Conservation (phyloP, 2,888 invertebrate species). For the Troglohyphantes excavatus region DNA sequence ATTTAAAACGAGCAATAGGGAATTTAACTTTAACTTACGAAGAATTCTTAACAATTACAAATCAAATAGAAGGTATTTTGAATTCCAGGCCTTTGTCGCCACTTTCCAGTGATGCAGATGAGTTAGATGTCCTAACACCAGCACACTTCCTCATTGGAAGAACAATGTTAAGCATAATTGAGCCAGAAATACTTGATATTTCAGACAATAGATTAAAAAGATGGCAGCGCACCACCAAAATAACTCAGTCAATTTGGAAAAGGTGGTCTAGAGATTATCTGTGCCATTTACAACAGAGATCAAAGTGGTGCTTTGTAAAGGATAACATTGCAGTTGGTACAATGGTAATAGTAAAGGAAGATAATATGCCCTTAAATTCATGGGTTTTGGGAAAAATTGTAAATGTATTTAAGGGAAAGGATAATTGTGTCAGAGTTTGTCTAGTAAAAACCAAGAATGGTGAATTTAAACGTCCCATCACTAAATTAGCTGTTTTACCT, state of each 20-base stretch:
- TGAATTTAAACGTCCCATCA: not conserved
- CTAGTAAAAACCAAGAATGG: not conserved
- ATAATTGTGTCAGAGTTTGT: conserved; percentile 2
- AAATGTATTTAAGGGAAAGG: conserved; percentile 9
- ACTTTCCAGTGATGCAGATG: conserved; percentile 78
- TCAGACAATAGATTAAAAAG: not conserved
- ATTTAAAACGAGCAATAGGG: conserved; percentile 80
- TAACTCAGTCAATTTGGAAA: conserved; percentile 21
- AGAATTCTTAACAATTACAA: conserved; percentile 81
- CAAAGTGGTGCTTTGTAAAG: conserved; percentile 12
- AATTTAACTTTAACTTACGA: conserved; percentile 80
- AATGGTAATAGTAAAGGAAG: conserved; percentile 4
- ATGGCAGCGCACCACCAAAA: conserved; percentile 16
- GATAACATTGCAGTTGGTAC: not conserved
- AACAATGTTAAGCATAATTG: not conserved
- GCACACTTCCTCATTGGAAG: conserved; percentile 33
- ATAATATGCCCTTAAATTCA: not conserved
- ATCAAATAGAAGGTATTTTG: conserved; percentile 81
- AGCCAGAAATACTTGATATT: not conserved
- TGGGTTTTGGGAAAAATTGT: conserved; percentile 24
- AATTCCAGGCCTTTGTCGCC: conserved; percentile 81
- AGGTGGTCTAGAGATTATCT: conserved; percentile 14
- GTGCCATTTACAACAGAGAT: conserved; percentile 14
- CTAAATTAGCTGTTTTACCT: not conserved
- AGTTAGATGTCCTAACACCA: conserved; percentile 24